Percentiles rank a stretch among this genome's conserved stretches.
Evolutionary conservation across 2,888 invertebrate genomes (phyloP).

Genomic region (Arge pagana): DNA sequence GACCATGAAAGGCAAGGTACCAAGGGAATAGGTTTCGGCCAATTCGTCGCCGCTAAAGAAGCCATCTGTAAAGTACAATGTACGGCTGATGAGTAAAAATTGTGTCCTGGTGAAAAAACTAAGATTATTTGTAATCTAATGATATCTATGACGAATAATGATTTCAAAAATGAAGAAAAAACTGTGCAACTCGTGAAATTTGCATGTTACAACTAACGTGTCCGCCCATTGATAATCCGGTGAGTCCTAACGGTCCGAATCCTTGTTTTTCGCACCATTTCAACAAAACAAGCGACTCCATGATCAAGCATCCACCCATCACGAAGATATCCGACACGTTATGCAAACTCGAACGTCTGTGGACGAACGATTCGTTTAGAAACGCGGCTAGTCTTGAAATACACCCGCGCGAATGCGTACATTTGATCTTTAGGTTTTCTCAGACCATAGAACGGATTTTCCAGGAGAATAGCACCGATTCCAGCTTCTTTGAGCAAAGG

Average conservation of each 20-base stretch:
- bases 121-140: not conserved
- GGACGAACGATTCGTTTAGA: constrained; percentile 28
- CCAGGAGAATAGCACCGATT: constrained; percentile 91
- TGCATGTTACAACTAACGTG: constrained; percentile 92
- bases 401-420: constrained; percentile 60
- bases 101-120: constrained; percentile 1
- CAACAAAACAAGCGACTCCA: constrained; percentile 89
- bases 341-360: constrained; percentile 85
- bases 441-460: constrained; percentile 94
- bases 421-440: constrained; percentile 87
- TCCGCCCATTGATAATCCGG: constrained; percentile 97
- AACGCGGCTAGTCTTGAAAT: constrained; percentile 9
- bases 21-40: constrained; percentile 91
- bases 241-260: constrained; percentile 90
- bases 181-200: not conserved
- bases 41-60: constrained; percentile 92
- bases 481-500: constrained; percentile 87
- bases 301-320: constrained; percentile 96
- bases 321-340: constrained; percentile 98
- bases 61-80: constrained; percentile 90
- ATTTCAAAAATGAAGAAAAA: constrained; percentile 1
- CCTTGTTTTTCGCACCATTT: constrained; percentile 94
- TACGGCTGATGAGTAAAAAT: too few species aligned
- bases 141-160: not conserved
- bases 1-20: constrained; percentile 98